A percentile compares a stretch with the other conserved stretches of the same genome.
Evolutionary conservation across 1,140 invertebrate genomes (phyloP).

Genomic region (Chionoecetes opilio): DNA sequence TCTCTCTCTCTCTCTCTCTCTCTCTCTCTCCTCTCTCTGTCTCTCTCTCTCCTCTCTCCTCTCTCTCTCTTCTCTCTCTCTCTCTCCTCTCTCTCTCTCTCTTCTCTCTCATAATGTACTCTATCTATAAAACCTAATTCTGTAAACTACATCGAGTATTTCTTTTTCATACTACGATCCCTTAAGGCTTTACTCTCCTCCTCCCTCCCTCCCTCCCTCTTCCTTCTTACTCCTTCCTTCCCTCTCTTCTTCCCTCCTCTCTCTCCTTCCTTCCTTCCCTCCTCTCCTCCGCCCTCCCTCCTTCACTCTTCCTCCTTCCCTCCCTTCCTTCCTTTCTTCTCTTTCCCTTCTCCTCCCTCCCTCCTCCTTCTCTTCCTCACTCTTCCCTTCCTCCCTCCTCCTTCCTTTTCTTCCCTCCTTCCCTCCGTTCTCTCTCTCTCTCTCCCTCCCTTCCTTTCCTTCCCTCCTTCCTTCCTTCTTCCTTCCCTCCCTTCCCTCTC

Average conservation of each 20-base stretch:
- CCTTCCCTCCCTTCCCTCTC: not conserved
- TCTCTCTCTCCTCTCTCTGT: too few species aligned
- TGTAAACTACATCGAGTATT: too few species aligned
- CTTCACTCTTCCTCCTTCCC: not conserved
- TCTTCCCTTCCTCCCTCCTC: not conserved
- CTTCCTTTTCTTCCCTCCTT: not conserved
- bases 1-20: too few species aligned
- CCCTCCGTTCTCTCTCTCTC: not conserved
- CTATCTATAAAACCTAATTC: too few species aligned
- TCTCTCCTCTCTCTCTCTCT: conserved; percentile 40
- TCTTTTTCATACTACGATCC: too few species aligned
- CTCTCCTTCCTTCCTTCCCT: not conserved
- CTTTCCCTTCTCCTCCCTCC: too few species aligned
- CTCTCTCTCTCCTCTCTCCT: too few species aligned
- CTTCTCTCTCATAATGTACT: not conserved
- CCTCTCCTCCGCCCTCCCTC: not conserved
- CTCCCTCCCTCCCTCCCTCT: not conserved
- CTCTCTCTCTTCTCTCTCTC: too few species aligned
- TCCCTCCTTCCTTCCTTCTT: not conserved
- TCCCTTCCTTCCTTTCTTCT: too few species aligned
- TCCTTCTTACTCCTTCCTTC: too few species aligned
- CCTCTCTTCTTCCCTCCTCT: not conserved
- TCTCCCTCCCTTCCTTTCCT: conserved; percentile 6
- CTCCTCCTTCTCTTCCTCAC: not conserved
- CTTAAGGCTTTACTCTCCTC: too few species aligned